Evolutionary conservation across 2,113 vertebrate genomes (phyloP).

Genomic region (Brachionichthys hirsutus): DNA sequence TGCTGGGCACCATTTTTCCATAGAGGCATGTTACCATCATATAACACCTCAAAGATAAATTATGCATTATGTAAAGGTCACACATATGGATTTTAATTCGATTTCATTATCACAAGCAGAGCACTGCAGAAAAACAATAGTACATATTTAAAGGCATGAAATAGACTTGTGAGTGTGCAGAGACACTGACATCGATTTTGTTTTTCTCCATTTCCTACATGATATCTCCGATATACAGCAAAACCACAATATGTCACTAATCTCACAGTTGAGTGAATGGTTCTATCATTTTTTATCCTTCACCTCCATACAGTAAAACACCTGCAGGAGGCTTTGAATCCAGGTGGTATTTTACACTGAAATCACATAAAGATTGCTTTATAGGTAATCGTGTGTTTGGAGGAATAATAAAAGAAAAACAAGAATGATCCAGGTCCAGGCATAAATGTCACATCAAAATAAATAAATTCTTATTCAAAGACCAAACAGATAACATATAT

Average conservation of each 20-base stretch:
- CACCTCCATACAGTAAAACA: constrained; percentile 8
- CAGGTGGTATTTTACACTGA: constrained; percentile 16
- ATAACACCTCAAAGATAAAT: background rate
- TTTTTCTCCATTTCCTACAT: constrained; percentile 16
- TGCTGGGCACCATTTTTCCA: background rate
- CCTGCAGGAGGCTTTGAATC: constrained; percentile 18
- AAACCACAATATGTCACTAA: constrained; percentile 33
- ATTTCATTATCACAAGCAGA: constrained; percentile 17
- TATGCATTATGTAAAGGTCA: constrained; percentile 13
- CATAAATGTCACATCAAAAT: background rate
- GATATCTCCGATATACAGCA: constrained; percentile 28
- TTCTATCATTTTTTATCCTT: constrained; percentile 29
- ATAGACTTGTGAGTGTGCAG: background rate
- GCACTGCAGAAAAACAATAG: background rate
- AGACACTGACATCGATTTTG: constrained; percentile 36
- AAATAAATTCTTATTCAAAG: constrained; percentile 1
- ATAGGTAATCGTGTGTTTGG: background rate
- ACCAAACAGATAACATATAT: background rate
- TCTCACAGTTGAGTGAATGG: constrained; percentile 42
- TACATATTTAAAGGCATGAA: constrained; percentile 14
- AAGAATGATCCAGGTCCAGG: background rate
- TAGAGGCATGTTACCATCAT: background rate
- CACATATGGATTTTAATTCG: constrained; percentile 16
- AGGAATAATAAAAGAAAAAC: background rate
- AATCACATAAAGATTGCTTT: constrained; percentile 11